phyloP scores from a whole-genome alignment of 2,888 invertebrate genomes.

The Glyphotaelius pellucidus region DNA sequence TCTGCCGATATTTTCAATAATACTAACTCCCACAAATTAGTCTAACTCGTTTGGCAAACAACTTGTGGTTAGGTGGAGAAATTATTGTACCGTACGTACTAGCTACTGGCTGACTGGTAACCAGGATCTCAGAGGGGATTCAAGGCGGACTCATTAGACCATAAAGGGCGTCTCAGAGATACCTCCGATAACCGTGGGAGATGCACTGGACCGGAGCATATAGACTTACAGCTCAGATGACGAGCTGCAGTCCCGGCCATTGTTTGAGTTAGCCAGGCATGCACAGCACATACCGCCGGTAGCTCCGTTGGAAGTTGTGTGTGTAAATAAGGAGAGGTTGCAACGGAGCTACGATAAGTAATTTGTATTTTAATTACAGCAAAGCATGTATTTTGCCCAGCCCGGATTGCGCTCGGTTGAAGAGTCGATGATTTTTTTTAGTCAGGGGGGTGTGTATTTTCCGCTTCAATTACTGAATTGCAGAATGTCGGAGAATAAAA shows the following conservation, averaged over 20 bases:
- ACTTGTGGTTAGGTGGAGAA: neutral
- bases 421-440: neutral
- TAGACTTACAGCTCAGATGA: neutral
- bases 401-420: neutral
- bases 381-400: no score
- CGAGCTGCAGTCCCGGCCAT: neutral
- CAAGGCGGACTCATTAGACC: constrained; percentile 15
- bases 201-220: constrained; percentile 26
- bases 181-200: constrained; percentile 30
- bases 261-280: constrained; percentile 2
- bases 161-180: constrained; percentile 12
- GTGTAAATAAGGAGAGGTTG: neutral
- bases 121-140: neutral
- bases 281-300: neutral
- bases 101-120: neutral
- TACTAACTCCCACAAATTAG: neutral
- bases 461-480: neutral
- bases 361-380: no score
- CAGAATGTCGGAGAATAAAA: neutral
- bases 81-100: neutral
- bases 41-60: neutral
- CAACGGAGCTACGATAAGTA: neutral
- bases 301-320: neutral
- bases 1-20: neutral
- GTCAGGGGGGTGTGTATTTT: neutral